These are phyloP conservation scores for Scarus forsteni DNA, from an alignment of 2,797 vertebrate species.

Conservation along the genomic window DNA sequence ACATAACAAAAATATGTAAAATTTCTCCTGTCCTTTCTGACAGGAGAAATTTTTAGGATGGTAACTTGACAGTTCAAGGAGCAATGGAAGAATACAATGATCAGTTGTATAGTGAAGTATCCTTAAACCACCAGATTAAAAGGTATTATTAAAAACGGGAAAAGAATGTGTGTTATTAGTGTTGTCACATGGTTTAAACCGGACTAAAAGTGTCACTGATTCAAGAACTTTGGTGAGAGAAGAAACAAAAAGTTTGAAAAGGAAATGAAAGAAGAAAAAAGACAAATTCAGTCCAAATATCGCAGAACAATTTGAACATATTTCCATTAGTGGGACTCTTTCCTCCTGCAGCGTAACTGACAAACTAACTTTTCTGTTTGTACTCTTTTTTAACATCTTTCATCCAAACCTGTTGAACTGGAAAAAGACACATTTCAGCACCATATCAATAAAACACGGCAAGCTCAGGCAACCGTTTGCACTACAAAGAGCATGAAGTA, in stretches of 20 bases:
- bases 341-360: not conserved
- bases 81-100: too few relatives aligned
- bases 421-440: constrained; percentile 49
- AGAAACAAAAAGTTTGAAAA: not conserved
- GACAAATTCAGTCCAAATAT: not conserved
- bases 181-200: too few relatives aligned
- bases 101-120: too few relatives aligned
- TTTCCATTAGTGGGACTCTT: not conserved
- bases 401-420: constrained; percentile 44
- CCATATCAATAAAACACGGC: constrained; percentile 34
- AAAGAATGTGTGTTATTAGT: too few relatives aligned
- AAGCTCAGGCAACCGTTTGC: constrained; percentile 22
- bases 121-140: too few relatives aligned
- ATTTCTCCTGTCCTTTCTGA: too few relatives aligned
- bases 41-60: too few relatives aligned
- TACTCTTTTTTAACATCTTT: constrained; percentile 10
- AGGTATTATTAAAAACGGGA: too few relatives aligned
- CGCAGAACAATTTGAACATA: not conserved
- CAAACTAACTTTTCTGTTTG: not conserved
- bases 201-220: too few relatives aligned
- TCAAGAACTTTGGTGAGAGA: not conserved
- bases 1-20: too few relatives aligned
- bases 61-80: too few relatives aligned
- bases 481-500: constrained; percentile 49
- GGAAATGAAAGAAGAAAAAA: not conserved